These are phyloP conservation scores for Steatocranus sp. DNA, from an alignment of 2,797 vertebrate genomes.

Conservation along the genomic window DNA sequence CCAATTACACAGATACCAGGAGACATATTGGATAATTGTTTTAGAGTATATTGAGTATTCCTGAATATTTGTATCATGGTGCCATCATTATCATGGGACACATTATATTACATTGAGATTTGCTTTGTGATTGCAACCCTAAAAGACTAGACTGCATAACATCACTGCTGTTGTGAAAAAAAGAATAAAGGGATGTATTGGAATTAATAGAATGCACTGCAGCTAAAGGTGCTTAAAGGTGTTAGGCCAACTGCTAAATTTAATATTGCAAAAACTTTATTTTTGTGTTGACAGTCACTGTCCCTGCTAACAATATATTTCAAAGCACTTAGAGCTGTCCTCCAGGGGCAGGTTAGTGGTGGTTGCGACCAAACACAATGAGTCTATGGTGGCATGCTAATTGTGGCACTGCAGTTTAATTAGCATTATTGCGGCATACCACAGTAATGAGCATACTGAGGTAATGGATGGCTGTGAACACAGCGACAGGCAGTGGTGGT, in stretches of 20 bases:
- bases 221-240: neutral
- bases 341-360: constrained; percentile 15
- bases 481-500: constrained; percentile 46
- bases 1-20: neutral
- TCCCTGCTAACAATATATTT: constrained; percentile 20
- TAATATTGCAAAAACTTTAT: neutral
- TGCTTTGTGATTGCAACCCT: neutral
- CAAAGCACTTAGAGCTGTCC: constrained; percentile 7
- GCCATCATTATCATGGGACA: neutral
- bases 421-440: constrained; percentile 48
- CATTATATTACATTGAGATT: no score
- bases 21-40: neutral
- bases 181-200: neutral
- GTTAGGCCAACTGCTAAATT: neutral
- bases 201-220: neutral
- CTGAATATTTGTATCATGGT: neutral
- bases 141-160: neutral
- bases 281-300: constrained; percentile 23
- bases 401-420: constrained; percentile 54
- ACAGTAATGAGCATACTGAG: constrained; percentile 54
- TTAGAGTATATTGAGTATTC: neutral
- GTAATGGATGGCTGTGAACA: constrained; percentile 56
- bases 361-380: constrained; percentile 19
- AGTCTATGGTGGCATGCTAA: constrained; percentile 48
- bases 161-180: neutral